Percentiles rank a stretch among this genome's conserved stretches.
Conservation (phyloP, 2,797 vertebrate species). For the Pelobates cultripes region DNA sequence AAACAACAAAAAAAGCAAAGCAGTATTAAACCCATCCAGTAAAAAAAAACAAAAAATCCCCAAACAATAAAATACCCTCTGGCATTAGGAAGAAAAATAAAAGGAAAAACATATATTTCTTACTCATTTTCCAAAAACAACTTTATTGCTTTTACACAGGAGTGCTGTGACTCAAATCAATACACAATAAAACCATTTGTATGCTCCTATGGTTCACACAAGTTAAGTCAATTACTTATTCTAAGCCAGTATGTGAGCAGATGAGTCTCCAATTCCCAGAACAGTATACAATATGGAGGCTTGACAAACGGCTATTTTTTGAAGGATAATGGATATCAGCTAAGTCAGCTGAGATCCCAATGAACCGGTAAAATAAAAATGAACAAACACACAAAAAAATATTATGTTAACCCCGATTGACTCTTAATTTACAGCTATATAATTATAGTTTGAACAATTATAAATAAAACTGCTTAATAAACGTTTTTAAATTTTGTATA, state of each 20-base stretch:
- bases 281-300: slow-evolving; percentile 4
- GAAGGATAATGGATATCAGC: slow-evolving; percentile 6
- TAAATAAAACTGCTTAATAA: background rate
- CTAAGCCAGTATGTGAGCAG: background rate
- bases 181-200: slow-evolving; percentile 26
- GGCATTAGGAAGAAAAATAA: background rate
- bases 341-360: background rate
- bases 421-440: too few relatives aligned
- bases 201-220: slow-evolving; percentile 28
- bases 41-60: too few relatives aligned
- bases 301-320: slow-evolving; percentile 7
- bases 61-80: too few relatives aligned
- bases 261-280: background rate
- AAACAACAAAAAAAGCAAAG: too few relatives aligned
- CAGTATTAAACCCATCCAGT: too few relatives aligned
- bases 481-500: background rate
- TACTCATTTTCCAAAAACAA: slow-evolving; percentile 15
- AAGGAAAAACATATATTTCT: background rate
- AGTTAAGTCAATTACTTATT: background rate
- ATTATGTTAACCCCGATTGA: background rate
- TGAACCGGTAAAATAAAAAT: background rate
- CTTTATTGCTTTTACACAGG: slow-evolving; percentile 54
- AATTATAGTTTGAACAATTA: too few relatives aligned
- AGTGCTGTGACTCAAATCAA: slow-evolving; percentile 22
- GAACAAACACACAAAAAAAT: background rate